Evolutionary conservation across 2,113 vertebrate genomes (phyloP).

Genomic region (Ivindomyrus marchei): DNA sequence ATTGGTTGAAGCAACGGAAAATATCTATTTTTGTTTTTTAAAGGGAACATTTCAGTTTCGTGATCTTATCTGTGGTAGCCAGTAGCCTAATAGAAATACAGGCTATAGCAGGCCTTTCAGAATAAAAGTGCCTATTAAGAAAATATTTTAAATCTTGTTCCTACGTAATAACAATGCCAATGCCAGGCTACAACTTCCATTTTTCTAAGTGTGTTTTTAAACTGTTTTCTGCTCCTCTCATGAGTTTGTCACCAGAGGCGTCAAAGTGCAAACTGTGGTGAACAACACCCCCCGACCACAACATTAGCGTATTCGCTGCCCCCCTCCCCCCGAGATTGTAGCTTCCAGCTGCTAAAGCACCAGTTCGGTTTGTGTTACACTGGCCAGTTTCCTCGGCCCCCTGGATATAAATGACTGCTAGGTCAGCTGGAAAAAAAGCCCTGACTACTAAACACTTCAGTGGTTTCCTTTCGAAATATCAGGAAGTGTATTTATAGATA

Average conservation of each 20-base stretch:
- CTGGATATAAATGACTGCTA: neutral
- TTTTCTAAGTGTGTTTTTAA: neutral
- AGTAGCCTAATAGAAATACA: neutral
- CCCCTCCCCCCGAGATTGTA: neutral
- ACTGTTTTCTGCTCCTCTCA: neutral
- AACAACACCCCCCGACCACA: neutral
- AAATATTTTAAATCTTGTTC: neutral
- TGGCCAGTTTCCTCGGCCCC: neutral
- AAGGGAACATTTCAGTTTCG: neutral
- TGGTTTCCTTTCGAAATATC: neutral
- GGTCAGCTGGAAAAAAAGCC: neutral
- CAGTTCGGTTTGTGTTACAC: neutral
- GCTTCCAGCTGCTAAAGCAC: neutral
- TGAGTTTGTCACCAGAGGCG: neutral
- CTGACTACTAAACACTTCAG: neutral
- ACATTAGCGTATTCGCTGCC: neutral
- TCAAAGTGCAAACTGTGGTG: neutral
- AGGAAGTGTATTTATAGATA: neutral
- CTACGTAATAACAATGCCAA: neutral
- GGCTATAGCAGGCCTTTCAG: neutral
- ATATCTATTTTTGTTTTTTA: neutral
- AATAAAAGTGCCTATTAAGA: neutral
- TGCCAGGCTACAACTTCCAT: neutral
- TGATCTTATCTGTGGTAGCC: neutral
- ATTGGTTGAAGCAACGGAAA: neutral